Evolutionary conservation across 2,797 vertebrate species (phyloP).

Genomic region (Lates japonicus): DNA sequence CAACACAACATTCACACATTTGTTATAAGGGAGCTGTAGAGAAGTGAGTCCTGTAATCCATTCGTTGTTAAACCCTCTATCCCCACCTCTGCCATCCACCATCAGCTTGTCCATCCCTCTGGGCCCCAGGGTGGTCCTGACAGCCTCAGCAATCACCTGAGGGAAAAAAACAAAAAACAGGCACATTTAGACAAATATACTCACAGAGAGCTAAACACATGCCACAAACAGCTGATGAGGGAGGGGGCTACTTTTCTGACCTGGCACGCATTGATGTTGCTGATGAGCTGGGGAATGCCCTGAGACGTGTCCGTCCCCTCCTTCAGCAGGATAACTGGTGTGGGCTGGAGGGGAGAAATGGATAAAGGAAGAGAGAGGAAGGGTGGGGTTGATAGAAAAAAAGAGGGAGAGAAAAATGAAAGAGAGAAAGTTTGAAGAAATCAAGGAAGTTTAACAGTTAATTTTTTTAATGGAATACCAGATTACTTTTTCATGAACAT

Average conservation of each 20-base stretch:
- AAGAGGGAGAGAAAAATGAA: background rate
- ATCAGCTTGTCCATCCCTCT: conserved; percentile 99
- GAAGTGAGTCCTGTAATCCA: background rate
- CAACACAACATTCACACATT: conserved; percentile 13
- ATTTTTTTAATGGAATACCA: background rate
- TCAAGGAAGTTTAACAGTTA: too few species aligned
- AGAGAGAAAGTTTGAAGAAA: too few species aligned
- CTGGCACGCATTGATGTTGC: conserved; percentile 99
- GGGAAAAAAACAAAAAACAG: background rate
- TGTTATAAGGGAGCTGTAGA: background rate
- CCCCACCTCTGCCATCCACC: conserved; percentile 91
- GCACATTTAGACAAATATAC: background rate
- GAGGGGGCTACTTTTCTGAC: conserved; percentile 33
- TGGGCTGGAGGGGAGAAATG: conserved; percentile 69
- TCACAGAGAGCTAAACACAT: too few species aligned
- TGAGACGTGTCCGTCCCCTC: conserved; percentile 98
- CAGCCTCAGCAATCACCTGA: conserved; percentile 95
- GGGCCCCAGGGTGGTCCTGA: conserved; percentile 96
- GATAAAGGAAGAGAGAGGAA: background rate
- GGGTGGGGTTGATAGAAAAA: background rate
- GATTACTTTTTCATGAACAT: background rate
- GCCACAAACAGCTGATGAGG: background rate
- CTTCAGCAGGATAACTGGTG: conserved; percentile 91
- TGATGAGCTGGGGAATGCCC: conserved; percentile 96
- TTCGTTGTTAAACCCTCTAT: background rate